Evolutionary conservation across 2,888 invertebrate genomes (phyloP), one percentile per base, ranked within the genome.

Genomic region (Leptopterna dolabrata): DNA sequence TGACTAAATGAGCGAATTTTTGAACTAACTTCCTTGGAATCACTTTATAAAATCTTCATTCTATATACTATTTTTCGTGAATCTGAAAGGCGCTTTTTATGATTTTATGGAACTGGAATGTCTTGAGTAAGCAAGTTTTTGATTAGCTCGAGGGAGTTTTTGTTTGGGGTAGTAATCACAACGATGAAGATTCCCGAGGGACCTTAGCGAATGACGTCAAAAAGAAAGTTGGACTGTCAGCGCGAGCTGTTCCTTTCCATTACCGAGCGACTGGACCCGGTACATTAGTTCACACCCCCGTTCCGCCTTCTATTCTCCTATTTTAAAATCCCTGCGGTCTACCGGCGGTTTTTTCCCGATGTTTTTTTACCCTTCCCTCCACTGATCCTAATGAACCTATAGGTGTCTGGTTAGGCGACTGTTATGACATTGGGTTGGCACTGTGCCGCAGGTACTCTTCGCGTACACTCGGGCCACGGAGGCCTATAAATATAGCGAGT

Each of bases 351-450:
- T 63, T 63, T 43, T 41, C 24, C 24, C 27, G 78, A 16, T 47
- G 41, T 36, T 78, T 78, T 45, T 47, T 45, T 11, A n/a, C 71
- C 70, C 30, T 70, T 41, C 70, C 70, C 71, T 63, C 41, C 27
- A n/a, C 36, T 36, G 83, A 83, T 70, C 43, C 83, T 83, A 83
- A 83, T 83, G 83, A 83, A 83, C 83, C 83, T 83, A 83, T 83
- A 70, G 83, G 83, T 83, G 83, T 83, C 83, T 83, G 83, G 83
- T 83, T 63, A 70, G 83, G 83, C 83, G 83, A 70, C 83, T 83
- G 83, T 83, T 83, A 83, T 83, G 83, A 83, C 83, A 70, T 43
- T 83, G 83, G 19, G 43, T 83, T 83, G 83, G 83, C 63, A 43
- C 0, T 43, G 9, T 27, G 83, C 83, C 83, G 63, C 43, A 70